Evolutionary conservation across 2,888 invertebrate species (phyloP).

Genomic region (Uropetala carovei): DNA sequence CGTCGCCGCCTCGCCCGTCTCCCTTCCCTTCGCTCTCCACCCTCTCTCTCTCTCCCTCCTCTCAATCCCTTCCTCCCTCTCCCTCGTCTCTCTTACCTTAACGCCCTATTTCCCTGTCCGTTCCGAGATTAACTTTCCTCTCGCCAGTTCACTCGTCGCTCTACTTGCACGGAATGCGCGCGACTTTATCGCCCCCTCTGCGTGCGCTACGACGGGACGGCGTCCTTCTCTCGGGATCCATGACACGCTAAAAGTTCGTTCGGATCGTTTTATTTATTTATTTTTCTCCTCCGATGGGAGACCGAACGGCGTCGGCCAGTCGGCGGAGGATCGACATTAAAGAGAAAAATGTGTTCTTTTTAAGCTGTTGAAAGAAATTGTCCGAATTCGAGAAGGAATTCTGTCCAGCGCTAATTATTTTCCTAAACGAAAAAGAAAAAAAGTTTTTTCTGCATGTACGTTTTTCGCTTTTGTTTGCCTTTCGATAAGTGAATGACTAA

Average conservation of each 20-base stretch:
- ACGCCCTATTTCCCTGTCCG: constrained; percentile 9
- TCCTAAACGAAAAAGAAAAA: no score
- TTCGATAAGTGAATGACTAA: no score
- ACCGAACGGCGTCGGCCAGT: no score
- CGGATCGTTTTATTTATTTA: background rate
- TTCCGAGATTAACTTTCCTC: background rate
- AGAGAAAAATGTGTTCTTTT: no score
- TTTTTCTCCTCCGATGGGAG: background rate
- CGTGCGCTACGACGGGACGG: background rate
- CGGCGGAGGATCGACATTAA: no score
- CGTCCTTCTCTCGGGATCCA: background rate
- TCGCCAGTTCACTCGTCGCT: background rate
- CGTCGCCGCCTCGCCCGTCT: no score
- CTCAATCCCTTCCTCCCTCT: background rate
- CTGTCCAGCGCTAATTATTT: no score
- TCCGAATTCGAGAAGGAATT: no score
- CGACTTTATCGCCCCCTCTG: background rate
- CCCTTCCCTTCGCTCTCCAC: no score
- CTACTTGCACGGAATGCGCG: constrained; percentile 20
- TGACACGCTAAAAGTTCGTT: background rate
- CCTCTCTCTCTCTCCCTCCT: background rate
- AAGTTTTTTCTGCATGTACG: no score
- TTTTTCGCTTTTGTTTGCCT: no score
- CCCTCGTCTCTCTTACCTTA: constrained; percentile 21
- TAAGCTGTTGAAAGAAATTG: no score